A percentile compares a stretch with the other conserved stretches of the same genome.
These are phyloP conservation scores for Macropus fuliginosus DNA, from an alignment of 2,797 vertebrate species.

Conservation along the genomic window DNA sequence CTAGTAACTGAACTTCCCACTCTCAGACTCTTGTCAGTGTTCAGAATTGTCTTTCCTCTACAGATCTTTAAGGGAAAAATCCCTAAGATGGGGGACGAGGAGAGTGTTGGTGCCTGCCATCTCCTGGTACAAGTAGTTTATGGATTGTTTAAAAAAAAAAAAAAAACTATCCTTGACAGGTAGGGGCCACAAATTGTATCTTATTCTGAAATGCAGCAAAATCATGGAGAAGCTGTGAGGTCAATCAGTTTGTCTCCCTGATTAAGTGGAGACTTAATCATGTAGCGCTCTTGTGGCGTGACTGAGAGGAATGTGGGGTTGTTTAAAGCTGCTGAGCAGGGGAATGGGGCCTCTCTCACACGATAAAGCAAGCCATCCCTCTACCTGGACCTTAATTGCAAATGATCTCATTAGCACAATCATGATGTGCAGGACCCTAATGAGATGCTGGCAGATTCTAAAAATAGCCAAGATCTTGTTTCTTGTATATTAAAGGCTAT, in stretches of 20 bases:
- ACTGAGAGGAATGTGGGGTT: slow-evolving; percentile 65
- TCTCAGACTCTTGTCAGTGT: not conserved
- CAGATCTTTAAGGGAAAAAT: slow-evolving; percentile 54
- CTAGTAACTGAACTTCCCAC: slow-evolving; percentile 3
- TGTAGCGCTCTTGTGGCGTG: slow-evolving; percentile 65
- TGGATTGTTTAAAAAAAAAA: slow-evolving; percentile 76
- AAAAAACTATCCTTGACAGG: slow-evolving; percentile 68
- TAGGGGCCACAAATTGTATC: slow-evolving; percentile 77
- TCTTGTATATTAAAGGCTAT: not conserved
- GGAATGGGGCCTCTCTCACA: slow-evolving; percentile 65
- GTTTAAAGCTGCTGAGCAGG: slow-evolving; percentile 73
- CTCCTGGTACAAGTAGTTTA: slow-evolving; percentile 48
- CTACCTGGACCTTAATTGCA: slow-evolving; percentile 79
- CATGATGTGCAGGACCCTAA: slow-evolving; percentile 57
- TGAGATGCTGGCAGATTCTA: slow-evolving; percentile 54
- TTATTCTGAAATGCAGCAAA: slow-evolving; percentile 73
- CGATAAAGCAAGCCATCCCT: slow-evolving; percentile 73
- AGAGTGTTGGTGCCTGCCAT: slow-evolving; percentile 30
- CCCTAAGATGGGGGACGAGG: slow-evolving; percentile 14
- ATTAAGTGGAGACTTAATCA: slow-evolving; percentile 77
- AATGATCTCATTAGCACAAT: slow-evolving; percentile 79
- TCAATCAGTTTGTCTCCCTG: slow-evolving; percentile 74
- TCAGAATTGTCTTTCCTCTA: slow-evolving; percentile 50
- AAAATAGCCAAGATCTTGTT: slow-evolving; percentile 44
- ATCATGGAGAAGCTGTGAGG: slow-evolving; percentile 81